Percentiles rank a stretch among this genome's conserved stretches.
Evolutionary conservation across 1,140 invertebrate genomes (phyloP).

Genomic region (Asobara japonica): DNA sequence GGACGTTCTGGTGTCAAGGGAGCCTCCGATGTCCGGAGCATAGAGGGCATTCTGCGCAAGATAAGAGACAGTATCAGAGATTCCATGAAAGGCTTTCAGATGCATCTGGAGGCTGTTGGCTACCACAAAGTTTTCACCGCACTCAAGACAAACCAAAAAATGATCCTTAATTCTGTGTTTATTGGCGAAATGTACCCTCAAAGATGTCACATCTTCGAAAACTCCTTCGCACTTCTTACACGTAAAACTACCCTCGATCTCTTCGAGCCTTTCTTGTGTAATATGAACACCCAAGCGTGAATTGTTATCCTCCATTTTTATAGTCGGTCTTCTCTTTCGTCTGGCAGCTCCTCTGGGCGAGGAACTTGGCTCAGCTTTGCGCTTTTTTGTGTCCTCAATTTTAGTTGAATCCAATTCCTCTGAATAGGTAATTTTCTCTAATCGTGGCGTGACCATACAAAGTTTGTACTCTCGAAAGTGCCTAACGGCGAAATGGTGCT

Average conservation of each 20-base stretch:
- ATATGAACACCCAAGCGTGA: slow-evolving; percentile 51
- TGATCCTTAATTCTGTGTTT: slow-evolving; percentile 70
- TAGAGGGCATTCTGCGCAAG: slow-evolving; percentile 69
- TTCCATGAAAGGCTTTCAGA: slow-evolving; percentile 70
- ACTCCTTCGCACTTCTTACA: slow-evolving; percentile 67
- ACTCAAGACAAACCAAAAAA: slow-evolving; percentile 74
- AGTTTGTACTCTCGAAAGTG: slow-evolving; percentile 48
- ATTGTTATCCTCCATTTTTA: slow-evolving; percentile 42
- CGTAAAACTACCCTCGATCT: slow-evolving; percentile 61
- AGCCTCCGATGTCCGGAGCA: slow-evolving; percentile 60
- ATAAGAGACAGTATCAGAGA: slow-evolving; percentile 69
- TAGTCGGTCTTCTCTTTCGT: slow-evolving; percentile 50
- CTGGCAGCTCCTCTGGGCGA: not conserved
- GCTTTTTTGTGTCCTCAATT: slow-evolving; percentile 43
- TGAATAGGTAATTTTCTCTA: slow-evolving; percentile 46
- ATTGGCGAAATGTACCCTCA: slow-evolving; percentile 68
- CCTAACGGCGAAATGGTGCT: slow-evolving; percentile 49
- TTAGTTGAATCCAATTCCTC: slow-evolving; percentile 48
- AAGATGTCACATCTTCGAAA: slow-evolving; percentile 54
- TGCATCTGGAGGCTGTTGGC: slow-evolving; percentile 74
- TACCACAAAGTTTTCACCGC: slow-evolving; percentile 75
- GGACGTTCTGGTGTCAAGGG: slow-evolving; percentile 56
- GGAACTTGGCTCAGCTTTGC: slow-evolving; percentile 40
- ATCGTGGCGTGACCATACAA: slow-evolving; percentile 39
- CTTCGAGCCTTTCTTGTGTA: slow-evolving; percentile 48